Evolutionary conservation across 2,888 invertebrate species (phyloP).

Genomic region (Caenorhabditis sulstoni): DNA sequence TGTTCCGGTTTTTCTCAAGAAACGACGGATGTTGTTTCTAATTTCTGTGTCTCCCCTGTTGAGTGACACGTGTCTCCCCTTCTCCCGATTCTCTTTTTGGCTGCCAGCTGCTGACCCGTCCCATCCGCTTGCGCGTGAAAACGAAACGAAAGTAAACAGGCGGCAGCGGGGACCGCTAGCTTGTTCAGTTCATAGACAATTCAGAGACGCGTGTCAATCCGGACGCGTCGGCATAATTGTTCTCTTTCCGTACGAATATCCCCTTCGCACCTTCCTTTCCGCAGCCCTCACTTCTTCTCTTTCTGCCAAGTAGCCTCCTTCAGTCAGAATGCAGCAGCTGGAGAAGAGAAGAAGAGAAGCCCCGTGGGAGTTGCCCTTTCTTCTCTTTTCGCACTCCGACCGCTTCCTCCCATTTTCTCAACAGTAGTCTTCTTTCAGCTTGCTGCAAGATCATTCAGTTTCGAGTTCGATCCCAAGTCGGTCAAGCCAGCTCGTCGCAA

Average conservation of each 20-base stretch:
- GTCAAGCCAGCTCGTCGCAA: constrained; percentile 34
- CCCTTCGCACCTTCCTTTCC: constrained; percentile 22
- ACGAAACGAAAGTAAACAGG: constrained; percentile 34
- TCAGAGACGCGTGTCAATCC: constrained; percentile 46
- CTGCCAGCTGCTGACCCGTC: constrained; percentile 31
- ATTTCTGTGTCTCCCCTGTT: constrained; percentile 8
- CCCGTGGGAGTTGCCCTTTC: constrained; percentile 39
- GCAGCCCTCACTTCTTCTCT: constrained; percentile 15
- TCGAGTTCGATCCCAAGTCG: constrained; percentile 47
- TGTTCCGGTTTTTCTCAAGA: constrained; percentile 44
- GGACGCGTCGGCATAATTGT: constrained; percentile 24
- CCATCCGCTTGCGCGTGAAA: constrained; percentile 5
- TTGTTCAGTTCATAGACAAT: constrained; percentile 19
- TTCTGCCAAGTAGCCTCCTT: constrained; percentile 39
- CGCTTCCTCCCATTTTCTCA: constrained; percentile 1
- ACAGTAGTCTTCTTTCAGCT: constrained; percentile 44
- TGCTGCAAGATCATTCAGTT: constrained; percentile 61
- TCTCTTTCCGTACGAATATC: constrained; percentile 39
- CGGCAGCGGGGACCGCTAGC: not conserved
- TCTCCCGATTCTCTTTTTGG: constrained; percentile 9
- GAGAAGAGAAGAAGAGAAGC: constrained; percentile 7
- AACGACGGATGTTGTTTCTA: constrained; percentile 18
- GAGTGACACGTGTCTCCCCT: constrained; percentile 42
- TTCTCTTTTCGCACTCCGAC: constrained; percentile 4
- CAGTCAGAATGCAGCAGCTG: not conserved